Evolutionary conservation across 2,888 invertebrate genomes (phyloP), one percentile per base, ranked within the genome.

Genomic region (Drosophila atripex): DNA sequence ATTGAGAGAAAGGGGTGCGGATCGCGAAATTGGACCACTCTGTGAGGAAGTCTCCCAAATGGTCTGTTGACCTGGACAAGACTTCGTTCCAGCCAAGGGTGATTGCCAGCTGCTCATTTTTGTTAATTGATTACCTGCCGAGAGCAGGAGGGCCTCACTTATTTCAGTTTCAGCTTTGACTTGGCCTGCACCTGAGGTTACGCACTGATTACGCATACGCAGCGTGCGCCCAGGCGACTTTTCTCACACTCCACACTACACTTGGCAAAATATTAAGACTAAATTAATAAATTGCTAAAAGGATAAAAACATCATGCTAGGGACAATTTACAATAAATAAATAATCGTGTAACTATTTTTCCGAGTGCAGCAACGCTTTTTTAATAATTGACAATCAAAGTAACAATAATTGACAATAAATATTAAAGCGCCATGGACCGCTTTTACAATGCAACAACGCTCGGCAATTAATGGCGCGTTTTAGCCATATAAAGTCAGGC

Each of bases 331-430:
- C 4, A 23, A 23, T 5, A 23, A 23, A 5, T 23, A 23, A 23
- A 5, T 23, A 23, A 23, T 23, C 21, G 3, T 23, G 4, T 4
- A 18, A 9, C 12, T 9, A 6, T 46, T 64, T 64, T 28, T 64
- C 45, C 11, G 49, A 41, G 58, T 59, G 71, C 25, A 25, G 23
- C 64, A 63, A 71, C 66, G 63, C 18, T 18, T 72, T 77, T 77
- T 82, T 86, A 87, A 87, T 85, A 85, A 85, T 85, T 85, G 84
- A 86, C 84, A 85, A 87, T 85, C 86, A 86, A 87, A 74, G 75
- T 77, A 79, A 74, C 83, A 83, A 86, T 85, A 85, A 85, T 85
- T 85, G 84, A 87, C 84, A 85, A 86, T 83, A 87, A 82, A 85
- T 83, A 82, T 86, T 82, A 80, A 78, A 84, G 60, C 60, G 60